Evolutionary conservation across 2,797 vertebrate species (phyloP), one percentile per base, ranked within the genome.

Genomic region (Pseudomugil gertrudae): DNA sequence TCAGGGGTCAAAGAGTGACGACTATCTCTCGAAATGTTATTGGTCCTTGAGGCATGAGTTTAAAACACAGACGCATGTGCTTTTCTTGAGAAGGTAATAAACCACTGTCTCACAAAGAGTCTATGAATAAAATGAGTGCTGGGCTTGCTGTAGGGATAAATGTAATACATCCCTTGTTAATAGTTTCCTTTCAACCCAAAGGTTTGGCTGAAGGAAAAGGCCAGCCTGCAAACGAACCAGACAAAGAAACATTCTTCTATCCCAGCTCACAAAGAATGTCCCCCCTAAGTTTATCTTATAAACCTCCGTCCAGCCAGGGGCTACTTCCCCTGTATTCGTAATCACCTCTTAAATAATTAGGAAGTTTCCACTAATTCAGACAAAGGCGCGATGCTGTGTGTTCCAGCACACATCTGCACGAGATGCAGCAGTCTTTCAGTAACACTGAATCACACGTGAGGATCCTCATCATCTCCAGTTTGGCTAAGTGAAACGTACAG

Each of bases 41-140:
- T 76, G 58, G 63, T 88, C 89, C 89, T 87, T 56, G 73, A 82
- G 90, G 87, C 88, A 81, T 62, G 29, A 60, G 62, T 76, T 69
- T 83, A 53, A 84, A 84, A 85, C 72, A 76, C 40, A 40, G 63
- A 74, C 78, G 88, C 89, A 88, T 86, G 86, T 90, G 86, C 81
- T 89, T 79, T 83, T 66, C 84, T 80, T 87, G 57, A 73, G 75
- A 90, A 90, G 90, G 92, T 90, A 81, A 88, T 92, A 89, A 91
- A 91, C 75, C 62, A n/a, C 72, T 62, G 38, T 85, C 75, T 88
- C 81, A 84, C 84, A 85, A 83, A 83, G 83, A 84, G 73, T 76
- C 85, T 78, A 74, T 89, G 83, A 93, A 92, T 89, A 90, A 84
- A 79, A 74, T 23, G 23, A 61, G 74, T 72, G 76, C 63, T 65